Conservation (phyloP, 2,888 invertebrate species). For the Cryptocheilus praepositus region DNA sequence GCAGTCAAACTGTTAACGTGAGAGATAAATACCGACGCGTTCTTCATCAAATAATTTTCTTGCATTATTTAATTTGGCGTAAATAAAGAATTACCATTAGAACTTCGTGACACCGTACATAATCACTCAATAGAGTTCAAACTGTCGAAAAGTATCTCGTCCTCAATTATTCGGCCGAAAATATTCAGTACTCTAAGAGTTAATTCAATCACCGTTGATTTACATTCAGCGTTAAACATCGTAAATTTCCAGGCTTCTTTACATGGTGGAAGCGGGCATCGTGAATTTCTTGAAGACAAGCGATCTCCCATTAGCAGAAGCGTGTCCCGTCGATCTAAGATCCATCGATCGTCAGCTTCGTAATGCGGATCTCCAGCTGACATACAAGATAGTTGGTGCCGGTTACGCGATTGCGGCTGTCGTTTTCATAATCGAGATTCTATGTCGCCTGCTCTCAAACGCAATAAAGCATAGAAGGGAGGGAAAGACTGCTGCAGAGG, state of each 20-base stretch:
- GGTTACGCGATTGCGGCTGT: slow-evolving; percentile 82
- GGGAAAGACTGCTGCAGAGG: slow-evolving; percentile 21
- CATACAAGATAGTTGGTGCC: slow-evolving; percentile 84
- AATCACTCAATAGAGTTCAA: too few species aligned
- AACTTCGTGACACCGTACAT: too few species aligned
- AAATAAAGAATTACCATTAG: too few species aligned
- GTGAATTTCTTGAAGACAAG: slow-evolving; percentile 80
- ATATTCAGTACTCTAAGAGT: too few species aligned
- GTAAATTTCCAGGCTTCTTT: slow-evolving; percentile 79
- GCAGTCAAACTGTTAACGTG: too few species aligned
- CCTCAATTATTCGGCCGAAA: too few species aligned
- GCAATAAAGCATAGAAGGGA: background rate
- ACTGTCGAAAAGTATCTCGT: too few species aligned
- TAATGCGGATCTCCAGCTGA: slow-evolving; percentile 86
- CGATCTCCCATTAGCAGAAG: slow-evolving; percentile 84
- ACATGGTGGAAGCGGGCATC: slow-evolving; percentile 86
- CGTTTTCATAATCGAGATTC: slow-evolving; percentile 80
- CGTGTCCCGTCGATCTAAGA: slow-evolving; percentile 88
- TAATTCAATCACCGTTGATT: too few species aligned
- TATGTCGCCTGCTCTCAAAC: background rate
- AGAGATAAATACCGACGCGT: too few species aligned
- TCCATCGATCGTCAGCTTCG: slow-evolving; percentile 86
- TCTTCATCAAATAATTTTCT: too few species aligned
- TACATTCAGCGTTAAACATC: too few species aligned
- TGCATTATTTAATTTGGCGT: too few species aligned